Conservation (phyloP, 2,797 vertebrate genomes). For the Urophycis tenuis region DNA sequence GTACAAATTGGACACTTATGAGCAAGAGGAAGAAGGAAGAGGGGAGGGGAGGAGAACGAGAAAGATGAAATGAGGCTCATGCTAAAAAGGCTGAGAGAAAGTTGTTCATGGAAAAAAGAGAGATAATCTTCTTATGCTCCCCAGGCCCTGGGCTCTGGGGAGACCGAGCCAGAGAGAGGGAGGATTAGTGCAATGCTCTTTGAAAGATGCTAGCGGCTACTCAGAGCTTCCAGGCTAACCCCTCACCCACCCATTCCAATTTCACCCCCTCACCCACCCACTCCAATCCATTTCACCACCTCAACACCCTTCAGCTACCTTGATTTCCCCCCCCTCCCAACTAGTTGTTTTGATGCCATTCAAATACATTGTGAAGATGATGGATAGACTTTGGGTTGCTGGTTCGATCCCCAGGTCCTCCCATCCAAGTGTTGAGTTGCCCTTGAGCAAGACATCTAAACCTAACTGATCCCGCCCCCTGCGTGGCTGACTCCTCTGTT, state of each 20-base stretch:
- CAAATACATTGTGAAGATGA: too few relatives aligned
- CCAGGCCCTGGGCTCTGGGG: constrained; percentile 43
- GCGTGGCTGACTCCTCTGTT: too few relatives aligned
- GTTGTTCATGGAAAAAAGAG: constrained; percentile 48
- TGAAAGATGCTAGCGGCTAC: constrained; percentile 24
- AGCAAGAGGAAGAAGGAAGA: constrained; percentile 34
- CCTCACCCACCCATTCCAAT: neutral
- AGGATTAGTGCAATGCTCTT: constrained; percentile 41
- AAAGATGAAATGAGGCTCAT: constrained; percentile 41
- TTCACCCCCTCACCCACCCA: neutral
- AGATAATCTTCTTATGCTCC: constrained; percentile 58
- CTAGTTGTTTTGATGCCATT: too few relatives aligned
- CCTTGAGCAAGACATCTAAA: neutral
- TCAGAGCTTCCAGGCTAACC: constrained; percentile 9
- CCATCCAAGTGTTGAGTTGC: neutral
- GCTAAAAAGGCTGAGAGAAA: constrained; percentile 35
- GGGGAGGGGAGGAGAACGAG: neutral
- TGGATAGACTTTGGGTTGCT: neutral
- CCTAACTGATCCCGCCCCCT: neutral
- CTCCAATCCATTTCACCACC: neutral
- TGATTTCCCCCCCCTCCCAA: too few relatives aligned
- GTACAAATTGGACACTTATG: constrained; percentile 58
- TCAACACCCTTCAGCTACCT: neutral
- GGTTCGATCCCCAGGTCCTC: neutral
- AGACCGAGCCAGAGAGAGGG: constrained; percentile 18